Evolutionary conservation across 2,113 vertebrate genomes (phyloP).

Genomic region (Tenebrosternarchus preto): DNA sequence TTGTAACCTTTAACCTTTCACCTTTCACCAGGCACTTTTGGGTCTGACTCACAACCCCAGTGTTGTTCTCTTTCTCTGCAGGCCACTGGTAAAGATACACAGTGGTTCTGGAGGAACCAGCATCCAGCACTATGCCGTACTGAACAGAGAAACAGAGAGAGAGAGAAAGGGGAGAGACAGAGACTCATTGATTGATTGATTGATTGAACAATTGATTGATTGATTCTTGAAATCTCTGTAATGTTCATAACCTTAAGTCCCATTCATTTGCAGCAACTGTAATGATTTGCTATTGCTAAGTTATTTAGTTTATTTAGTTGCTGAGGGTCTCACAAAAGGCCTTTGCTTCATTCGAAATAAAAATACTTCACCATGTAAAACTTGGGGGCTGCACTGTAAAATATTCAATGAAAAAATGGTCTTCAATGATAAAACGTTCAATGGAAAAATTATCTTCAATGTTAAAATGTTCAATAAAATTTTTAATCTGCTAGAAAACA

Average conservation of each 20-base stretch:
- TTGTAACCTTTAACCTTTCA: too few species aligned
- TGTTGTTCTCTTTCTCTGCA: constrained; percentile 91
- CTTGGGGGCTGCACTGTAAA: too few species aligned
- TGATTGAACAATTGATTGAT: too few species aligned
- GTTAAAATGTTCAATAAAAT: too few species aligned
- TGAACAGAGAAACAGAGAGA: constrained; percentile 56
- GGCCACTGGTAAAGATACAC: constrained; percentile 95
- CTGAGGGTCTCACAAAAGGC: constrained; percentile 5
- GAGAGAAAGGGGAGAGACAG: constrained; percentile 28
- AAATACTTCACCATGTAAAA: not conserved
- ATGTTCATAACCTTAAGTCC: not conserved
- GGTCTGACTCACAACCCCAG: constrained; percentile 84
- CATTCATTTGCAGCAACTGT: not conserved
- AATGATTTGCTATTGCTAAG: not conserved
- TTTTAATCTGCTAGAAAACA: too few species aligned
- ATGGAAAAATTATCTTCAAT: too few species aligned
- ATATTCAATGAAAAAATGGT: too few species aligned
- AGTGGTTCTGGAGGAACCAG: constrained; percentile 91
- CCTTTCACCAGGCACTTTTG: constrained; percentile 81
- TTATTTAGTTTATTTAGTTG: not conserved
- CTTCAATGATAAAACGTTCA: too few species aligned
- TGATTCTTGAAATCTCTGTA: too few species aligned
- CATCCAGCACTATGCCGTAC: constrained; percentile 94
- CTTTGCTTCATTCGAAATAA: not conserved
- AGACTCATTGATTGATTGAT: too few species aligned